Base-by-base conservation (phyloP, 2,888 invertebrate species). In the Alviniconcha strummeri region DNA sequence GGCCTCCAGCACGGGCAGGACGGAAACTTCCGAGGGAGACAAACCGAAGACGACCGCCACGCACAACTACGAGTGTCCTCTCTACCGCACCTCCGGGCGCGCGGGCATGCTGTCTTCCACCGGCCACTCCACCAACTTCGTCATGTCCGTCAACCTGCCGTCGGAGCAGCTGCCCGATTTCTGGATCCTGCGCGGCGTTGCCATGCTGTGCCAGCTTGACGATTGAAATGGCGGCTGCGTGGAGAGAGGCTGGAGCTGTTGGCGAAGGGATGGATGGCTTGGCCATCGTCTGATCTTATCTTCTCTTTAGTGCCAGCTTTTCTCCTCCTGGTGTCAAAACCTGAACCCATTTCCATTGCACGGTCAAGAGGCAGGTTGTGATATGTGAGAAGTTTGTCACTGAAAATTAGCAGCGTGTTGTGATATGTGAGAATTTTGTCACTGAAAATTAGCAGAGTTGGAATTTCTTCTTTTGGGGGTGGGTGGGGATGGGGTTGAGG, bases 41-140 rank as follows among this genome's bases (percentile, higher is more conserved):
- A 75, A 82, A 11, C 52, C 56, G n/a, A 71, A 69, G 13, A 19
- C 19, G 9, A 67, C 60, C 55, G 76, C 80, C 17, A 67, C n/a
- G 17, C 67, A 74, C 71, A 78, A 15, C 11, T 94, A 93, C 83
- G 90, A 92, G 78, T 93, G 93, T 88, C 94, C 94, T 11, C 89
- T 94, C 54, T 94, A 94, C 83, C 88, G 93, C 52, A 94, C 93
- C 6, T 92, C 93, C 7, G 89, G 90, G 17, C 88, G 94, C 75
- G 92, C 93, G 7, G 94, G 93, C 2, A 92, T 92, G 9, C 89
- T 93, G 36, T 93, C 93, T 4, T 92, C 92, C 11, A 93, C 92
- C 17, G 93, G 93, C n/a, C 92, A 92, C 84, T 93, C 93, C 80
- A 93, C 93, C 64, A 93, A 94, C 90, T 93, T 92, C 90, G 92